phyloP scores from a whole-genome alignment of 2,797 vertebrate genomes.

The Trachops cirrhosus region DNA sequence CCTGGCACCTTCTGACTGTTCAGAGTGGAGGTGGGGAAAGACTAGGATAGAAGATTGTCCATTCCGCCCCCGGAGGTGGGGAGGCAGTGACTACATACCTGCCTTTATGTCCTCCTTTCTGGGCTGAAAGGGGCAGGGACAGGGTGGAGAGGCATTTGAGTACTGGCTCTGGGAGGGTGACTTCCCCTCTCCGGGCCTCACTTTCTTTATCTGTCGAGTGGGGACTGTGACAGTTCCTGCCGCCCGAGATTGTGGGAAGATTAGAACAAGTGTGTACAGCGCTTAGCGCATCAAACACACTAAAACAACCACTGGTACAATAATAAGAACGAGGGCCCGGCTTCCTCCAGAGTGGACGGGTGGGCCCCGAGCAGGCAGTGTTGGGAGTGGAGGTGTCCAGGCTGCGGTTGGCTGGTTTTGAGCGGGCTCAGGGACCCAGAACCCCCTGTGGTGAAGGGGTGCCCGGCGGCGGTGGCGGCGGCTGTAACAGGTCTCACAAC shows the following conservation, averaged over 20 bases:
- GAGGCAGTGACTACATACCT: not conserved
- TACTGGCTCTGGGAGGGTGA: not conserved
- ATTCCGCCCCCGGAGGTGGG: not conserved
- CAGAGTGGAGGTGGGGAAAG: not conserved
- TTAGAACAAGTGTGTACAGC: not conserved
- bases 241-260: not conserved
- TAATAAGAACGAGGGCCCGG: not conserved
- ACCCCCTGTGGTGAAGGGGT: not conserved
- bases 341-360: not conserved
- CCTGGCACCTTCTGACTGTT: not conserved
- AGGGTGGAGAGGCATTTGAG: not conserved
- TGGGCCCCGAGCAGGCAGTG: not conserved
- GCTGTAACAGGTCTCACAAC: not conserved
- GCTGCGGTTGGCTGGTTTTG: not conserved
- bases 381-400: not conserved
- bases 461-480: not conserved
- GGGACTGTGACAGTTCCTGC: not conserved
- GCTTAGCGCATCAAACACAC: not conserved
- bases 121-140: not conserved
- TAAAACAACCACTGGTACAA: not conserved
- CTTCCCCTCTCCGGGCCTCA: not conserved
- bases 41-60: not conserved
- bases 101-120: not conserved
- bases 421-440: not conserved
- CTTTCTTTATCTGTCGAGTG: not conserved